Conservation (phyloP, 2,113 vertebrate species). For the Narcine bancroftii region DNA sequence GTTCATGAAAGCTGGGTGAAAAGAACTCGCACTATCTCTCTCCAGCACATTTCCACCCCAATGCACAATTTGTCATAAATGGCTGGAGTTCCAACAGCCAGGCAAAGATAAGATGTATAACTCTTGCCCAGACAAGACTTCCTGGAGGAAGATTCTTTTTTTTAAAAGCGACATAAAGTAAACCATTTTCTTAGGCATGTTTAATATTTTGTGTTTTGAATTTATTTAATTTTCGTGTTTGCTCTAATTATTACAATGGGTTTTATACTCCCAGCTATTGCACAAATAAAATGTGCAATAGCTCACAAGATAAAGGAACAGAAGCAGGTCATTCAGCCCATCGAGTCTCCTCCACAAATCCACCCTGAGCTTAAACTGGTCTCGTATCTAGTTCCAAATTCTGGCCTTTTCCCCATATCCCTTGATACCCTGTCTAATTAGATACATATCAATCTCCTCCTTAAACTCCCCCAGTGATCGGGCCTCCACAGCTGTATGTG, state of each 20-base stretch:
- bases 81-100: background rate
- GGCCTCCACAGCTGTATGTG: too few relatives aligned
- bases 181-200: background rate
- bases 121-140: background rate
- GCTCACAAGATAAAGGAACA: too few relatives aligned
- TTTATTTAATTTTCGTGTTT: background rate
- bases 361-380: too few relatives aligned
- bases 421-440: too few relatives aligned
- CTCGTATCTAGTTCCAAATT: too few relatives aligned
- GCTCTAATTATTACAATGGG: background rate
- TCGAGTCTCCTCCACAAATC: too few relatives aligned
- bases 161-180: background rate
- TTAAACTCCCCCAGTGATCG: too few relatives aligned
- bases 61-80: background rate
- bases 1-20: background rate
- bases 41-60: background rate
- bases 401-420: too few relatives aligned
- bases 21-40: background rate
- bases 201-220: background rate
- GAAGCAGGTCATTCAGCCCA: too few relatives aligned
- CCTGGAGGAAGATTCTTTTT: background rate
- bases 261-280: background rate
- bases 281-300: background rate
- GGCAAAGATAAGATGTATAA: background rate
- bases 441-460: too few relatives aligned